Conservation (phyloP, 2,113 vertebrate species). For the Prionailurus bengalensis region DNA sequence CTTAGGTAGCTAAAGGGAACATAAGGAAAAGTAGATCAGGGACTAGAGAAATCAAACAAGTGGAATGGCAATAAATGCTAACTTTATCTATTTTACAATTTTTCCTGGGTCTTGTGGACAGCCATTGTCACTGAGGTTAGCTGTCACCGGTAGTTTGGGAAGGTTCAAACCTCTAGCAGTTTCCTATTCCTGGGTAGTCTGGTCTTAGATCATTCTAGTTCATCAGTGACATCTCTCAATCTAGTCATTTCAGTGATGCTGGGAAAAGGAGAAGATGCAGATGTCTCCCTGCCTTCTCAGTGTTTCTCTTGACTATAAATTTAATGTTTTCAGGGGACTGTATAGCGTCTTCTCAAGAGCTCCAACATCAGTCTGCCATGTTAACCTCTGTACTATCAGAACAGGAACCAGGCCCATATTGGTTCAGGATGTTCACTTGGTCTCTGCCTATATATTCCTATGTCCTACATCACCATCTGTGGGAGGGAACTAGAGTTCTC, state of each 20-base stretch:
- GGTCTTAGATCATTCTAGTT: background rate
- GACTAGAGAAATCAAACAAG: slow-evolving; percentile 13
- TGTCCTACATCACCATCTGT: background rate
- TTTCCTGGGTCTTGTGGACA: background rate
- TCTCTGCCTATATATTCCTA: background rate
- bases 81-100: slow-evolving; percentile 22
- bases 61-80: background rate
- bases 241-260: background rate
- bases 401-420: background rate
- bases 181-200: background rate
- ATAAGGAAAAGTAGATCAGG: background rate
- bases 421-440: background rate
- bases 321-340: background rate
- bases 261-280: background rate
- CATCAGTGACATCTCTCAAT: background rate
- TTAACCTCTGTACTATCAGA: background rate
- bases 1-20: background rate
- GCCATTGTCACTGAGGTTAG: background rate
- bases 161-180: background rate
- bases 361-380: background rate
- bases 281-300: background rate
- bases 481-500: background rate
- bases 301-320: slow-evolving; percentile 34
- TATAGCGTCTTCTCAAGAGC: slow-evolving; percentile 6
- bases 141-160: background rate